Base-by-base conservation (phyloP, 2,113 vertebrate genomes). In the Charina bottae region DNA sequence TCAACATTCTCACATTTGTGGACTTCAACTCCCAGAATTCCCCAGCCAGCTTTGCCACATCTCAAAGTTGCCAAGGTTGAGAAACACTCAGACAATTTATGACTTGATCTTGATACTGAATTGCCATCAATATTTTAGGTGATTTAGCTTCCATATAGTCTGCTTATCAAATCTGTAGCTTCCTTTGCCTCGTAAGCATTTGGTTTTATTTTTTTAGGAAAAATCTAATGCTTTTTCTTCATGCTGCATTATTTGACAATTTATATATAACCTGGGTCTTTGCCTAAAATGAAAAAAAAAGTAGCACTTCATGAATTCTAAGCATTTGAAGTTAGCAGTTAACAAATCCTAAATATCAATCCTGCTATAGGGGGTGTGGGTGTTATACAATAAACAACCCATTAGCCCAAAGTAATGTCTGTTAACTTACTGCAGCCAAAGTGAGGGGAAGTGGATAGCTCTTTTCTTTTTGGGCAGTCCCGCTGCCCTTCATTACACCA, bases 161-260 rank as follows among this genome's bases (percentile, higher is more conserved):
- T 68, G 12, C 23, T 72, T 33, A 49, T 46, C 56, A 46, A 68
- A 78, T 7, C 17, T 6, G n/a, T 42, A 37, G 59, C 89, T 33
- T 68, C 7, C 0, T 11, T 0, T 87, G 12, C 21, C 83, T 53
- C 55, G 72, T 59, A 64, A 42, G 13, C 0, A 6, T 58, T n/a
- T 21, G 1, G 4, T 55, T 23, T 4, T 68, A 0, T 2, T 26
- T 42, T 55, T 72, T 72, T 19, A 72, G 17, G 46, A 87, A 0
- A 0, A 10, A 78, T 6, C 37, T 11, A 89, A 19, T 49, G 46
- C 26, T 33, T 62, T 0, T 83, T 60, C 54, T 58, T 92, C 83
- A 37, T 1, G n/a, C 60, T 37, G 58, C 0, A 46, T 1, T 60
- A 49, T 9, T 19, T 33, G 54, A 19, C 5, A 42, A 83, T 60